Conservation (phyloP, 2,888 invertebrate species). For the Ophion slaviceki region DNA sequence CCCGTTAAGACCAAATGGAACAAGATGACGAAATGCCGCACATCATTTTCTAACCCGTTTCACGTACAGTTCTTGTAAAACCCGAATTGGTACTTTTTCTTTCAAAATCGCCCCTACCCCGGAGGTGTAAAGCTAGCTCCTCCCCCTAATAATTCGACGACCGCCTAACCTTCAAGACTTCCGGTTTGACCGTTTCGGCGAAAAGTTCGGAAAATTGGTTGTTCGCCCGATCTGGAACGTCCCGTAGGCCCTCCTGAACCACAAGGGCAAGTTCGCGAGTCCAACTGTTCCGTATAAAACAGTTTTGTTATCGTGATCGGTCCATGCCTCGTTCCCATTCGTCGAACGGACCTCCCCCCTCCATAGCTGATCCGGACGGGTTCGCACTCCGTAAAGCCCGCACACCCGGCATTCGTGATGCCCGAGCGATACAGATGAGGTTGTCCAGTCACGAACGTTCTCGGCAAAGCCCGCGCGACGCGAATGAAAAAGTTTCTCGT, state of each 20-base stretch:
- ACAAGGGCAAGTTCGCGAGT: not conserved
- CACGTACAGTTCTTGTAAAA: too few species aligned
- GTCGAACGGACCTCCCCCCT: conserved; percentile 16
- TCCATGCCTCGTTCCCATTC: conserved; percentile 31
- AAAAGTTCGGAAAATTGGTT: not conserved
- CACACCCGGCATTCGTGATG: conserved; percentile 7
- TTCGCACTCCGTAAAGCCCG: conserved; percentile 39
- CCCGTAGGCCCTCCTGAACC: not conserved
- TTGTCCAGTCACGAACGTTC: conserved; percentile 70
- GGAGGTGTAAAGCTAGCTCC: not conserved
- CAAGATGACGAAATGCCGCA: too few species aligned
- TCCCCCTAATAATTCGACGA: not conserved
- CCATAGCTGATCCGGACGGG: conserved; percentile 1
- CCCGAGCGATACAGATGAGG: conserved; percentile 19
- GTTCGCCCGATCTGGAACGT: not conserved
- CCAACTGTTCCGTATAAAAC: conserved; percentile 2
- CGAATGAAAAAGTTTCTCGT: conserved; percentile 68
- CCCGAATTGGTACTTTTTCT: too few species aligned
- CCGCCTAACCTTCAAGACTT: not conserved
- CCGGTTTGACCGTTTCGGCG: not conserved
- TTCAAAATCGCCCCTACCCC: not conserved
- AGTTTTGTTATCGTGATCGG: conserved; percentile 29
- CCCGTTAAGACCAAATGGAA: too few species aligned
- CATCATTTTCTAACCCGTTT: too few species aligned
- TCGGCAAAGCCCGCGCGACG: conserved; percentile 56